Base-by-base conservation (phyloP, 2,113 vertebrate species). In the Neolamprologus hecqui region DNA sequence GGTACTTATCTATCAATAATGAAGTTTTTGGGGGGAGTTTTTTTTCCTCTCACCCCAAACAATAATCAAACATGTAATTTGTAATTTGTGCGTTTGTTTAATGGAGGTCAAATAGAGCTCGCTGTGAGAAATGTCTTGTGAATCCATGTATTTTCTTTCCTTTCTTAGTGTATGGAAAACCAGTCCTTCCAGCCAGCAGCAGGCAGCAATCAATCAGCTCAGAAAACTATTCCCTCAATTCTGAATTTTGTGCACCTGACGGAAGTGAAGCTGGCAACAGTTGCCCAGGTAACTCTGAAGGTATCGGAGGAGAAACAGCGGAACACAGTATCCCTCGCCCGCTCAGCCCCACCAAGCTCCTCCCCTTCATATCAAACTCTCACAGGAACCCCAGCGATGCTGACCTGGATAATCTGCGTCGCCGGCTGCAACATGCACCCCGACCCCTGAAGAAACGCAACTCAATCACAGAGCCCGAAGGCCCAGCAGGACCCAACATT, bases 391-490 rank as follows among this genome's bases (percentile, higher is more conserved):
- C 98, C 94, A 98, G 97, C 0, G 98, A 99, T 1, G 97, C 96
- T 0, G 98, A 99, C 80, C 83, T 98, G 73, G 98, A 99, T 54
- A 97, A 97, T 0, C 95, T 98, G 0, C 96, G 98, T 1, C 98
- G 97, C 12, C 97, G 98, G 42, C 96, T 99, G 12, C 98, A 97
- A 12, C 98, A 98, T 0, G 98, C 98, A 0, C 98, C 98, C 1
- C 92, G 98, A 2, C 98, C 98, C 0, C 94, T 99, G 19, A 99
- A 99, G 94, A 99, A 99, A 47, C 98, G 98, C 12, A 97, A 97
- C 92, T 99, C 98, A 4, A 98, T 99, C 63, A 98, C 98, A 0
- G 98, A 99, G 90, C 98, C 98, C 0, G 98, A 99, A 90, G 98
- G 98, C 13, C 98, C 98, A 0, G 97, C 95, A 0, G 98, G 98